Evolutionary conservation across 2,888 invertebrate species (phyloP).

Genomic region (Lamproptera curius): DNA sequence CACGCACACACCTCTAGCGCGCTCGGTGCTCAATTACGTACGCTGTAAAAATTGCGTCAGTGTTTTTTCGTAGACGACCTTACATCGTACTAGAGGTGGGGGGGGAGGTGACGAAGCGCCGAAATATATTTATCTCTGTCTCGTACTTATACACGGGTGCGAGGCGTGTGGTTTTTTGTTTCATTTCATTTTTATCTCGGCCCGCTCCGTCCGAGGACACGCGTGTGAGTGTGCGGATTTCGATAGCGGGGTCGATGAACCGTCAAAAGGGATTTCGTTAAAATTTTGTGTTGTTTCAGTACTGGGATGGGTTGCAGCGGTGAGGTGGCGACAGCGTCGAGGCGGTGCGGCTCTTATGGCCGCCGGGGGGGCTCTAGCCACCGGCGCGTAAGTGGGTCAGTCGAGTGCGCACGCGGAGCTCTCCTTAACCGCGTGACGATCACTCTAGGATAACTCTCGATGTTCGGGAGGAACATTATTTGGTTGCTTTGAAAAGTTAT

Average conservation of each 20-base stretch:
- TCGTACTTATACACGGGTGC: constrained; percentile 66
- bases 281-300: constrained; percentile 59
- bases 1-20: constrained; percentile 69
- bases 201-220: constrained; percentile 49
- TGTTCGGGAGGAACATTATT: no score
- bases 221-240: constrained; percentile 75
- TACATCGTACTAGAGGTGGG: no score
- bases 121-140: constrained; percentile 76
- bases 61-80: constrained; percentile 74
- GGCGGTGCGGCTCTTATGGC: constrained; percentile 51
- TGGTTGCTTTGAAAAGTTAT: no score
- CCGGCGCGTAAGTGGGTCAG: constrained; percentile 64
- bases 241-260: constrained; percentile 75
- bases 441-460: no score
- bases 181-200: constrained; percentile 66
- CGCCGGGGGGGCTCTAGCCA: constrained; percentile 46
- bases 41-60: constrained; percentile 78
- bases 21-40: constrained; percentile 72
- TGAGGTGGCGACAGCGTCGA: constrained; percentile 35
- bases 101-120: constrained; percentile 57
- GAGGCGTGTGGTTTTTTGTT: constrained; percentile 60
- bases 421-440: constrained; percentile 42
- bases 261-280: constrained; percentile 68
- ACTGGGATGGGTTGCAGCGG: constrained; percentile 48
- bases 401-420: constrained; percentile 59